Base-by-base conservation (phyloP, 2,113 vertebrate genomes). In the Diglossa brunneiventris region DNA sequence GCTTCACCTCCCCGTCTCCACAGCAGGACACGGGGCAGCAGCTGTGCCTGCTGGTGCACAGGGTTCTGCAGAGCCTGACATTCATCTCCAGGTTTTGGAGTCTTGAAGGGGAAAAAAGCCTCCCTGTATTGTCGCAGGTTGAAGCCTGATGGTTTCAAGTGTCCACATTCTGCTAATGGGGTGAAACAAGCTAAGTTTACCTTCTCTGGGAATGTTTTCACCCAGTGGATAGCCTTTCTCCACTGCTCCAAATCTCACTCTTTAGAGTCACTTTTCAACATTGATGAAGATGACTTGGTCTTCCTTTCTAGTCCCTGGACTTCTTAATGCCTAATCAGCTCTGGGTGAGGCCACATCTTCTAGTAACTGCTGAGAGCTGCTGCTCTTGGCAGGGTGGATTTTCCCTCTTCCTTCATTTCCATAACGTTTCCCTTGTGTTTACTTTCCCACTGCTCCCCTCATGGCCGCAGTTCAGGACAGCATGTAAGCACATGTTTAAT, bases 401-500 rank as follows among this genome's bases (percentile, higher is more conserved):
- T 96, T 90, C 80, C 80, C 80, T 78, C 73, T 94, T 90, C 72
- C 73, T 94, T 97, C 61, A 92, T 97, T 94, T 96, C 80, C 94
- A 92, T 95, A 96, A 96, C 16, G 30, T 89, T 95, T 93, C 79
- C 94, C 69, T 93, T 78, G 61, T 96, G 82, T 92, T 97, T 96
- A 74, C 79, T 95, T 96, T 94, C 93, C 83, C 90, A 84, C 83
- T 96, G 88, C 92, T 94, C 64, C 93, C 85, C 76, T 82, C 86
- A 90, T 94, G 94, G 93, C 92, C 94, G 4, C 88, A 92, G 1
- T 97, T 97, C 95, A 97, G 88, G 90, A 82, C 73, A 90, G 56
- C 96, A 28, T 92, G 93, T 92, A 93, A 90, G 93, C 83, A 95
- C 92, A 94, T 87, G 93, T 83, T 95, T 94, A 93, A 96, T 93